phyloP scores from a whole-genome alignment of 2,113 vertebrate genomes.

The Periophthalmodon schlosseri region DNA sequence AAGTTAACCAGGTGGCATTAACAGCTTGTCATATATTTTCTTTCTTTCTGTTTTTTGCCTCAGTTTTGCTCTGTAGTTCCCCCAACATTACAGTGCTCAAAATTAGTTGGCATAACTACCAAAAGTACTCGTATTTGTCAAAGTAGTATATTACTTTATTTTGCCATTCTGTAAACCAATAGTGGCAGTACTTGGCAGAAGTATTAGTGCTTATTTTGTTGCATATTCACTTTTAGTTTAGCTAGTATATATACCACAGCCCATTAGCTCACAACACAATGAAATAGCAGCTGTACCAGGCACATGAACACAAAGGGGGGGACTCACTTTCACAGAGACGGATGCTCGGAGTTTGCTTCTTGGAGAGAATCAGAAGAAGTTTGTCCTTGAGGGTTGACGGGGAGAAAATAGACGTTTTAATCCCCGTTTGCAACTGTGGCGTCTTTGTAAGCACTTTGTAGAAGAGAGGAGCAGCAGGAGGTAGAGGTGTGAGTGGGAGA shows the following conservation, averaged over 20 bases:
- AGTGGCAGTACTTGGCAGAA: too few species aligned
- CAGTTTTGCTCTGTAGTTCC: too few species aligned
- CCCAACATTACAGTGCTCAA: too few species aligned
- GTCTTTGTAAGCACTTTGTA: constrained; percentile 69
- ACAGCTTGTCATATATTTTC: too few species aligned
- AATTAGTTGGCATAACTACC: too few species aligned
- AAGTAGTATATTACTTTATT: too few species aligned
- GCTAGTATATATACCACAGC: background rate
- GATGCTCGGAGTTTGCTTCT: constrained; percentile 50
- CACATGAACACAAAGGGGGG: constrained; percentile 12
- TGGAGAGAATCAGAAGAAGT: constrained; percentile 53
- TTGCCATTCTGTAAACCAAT: too few species aligned
- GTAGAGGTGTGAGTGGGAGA: background rate
- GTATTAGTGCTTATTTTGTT: too few species aligned
- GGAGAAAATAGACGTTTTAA: constrained; percentile 62
- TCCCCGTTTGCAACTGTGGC: constrained; percentile 52
- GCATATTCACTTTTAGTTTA: too few species aligned
- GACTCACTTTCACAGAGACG: constrained; percentile 19
- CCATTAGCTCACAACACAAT: constrained; percentile 7
- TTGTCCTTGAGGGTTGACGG: constrained; percentile 62
- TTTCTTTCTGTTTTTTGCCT: too few species aligned
- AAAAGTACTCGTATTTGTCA: too few species aligned
- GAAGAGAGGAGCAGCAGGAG: constrained; percentile 36
- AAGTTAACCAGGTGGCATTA: too few species aligned
- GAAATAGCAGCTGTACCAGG: constrained; percentile 15